Conservation (phyloP, 1,140 invertebrate genomes). For the Arctopsyche grandis region DNA sequence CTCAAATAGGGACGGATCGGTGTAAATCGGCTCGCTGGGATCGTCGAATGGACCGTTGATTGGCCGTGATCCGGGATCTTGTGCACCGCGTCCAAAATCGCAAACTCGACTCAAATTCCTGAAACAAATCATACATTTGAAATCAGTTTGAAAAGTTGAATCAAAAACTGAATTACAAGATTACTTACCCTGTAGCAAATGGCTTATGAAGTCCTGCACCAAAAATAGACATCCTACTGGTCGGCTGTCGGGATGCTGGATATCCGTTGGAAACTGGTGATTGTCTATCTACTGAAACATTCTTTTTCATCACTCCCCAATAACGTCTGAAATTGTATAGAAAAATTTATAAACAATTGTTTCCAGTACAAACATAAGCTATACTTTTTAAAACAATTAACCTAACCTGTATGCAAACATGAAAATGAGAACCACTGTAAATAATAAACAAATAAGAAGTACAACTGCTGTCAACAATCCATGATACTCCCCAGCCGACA, state of each 20-base stretch:
- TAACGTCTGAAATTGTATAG: conserved; percentile 67
- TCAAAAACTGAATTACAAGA: not conserved
- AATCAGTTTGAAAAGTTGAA: not conserved
- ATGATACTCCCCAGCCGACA: conserved; percentile 80
- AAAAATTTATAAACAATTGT: too few relatives aligned
- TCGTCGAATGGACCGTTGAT: conserved; percentile 74
- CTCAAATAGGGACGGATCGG: conserved; percentile 90
- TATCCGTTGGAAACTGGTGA: conserved; percentile 51
- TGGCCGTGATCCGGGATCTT: conserved; percentile 56
- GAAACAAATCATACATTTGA: conserved; percentile 48
- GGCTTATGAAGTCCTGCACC: conserved; percentile 70
- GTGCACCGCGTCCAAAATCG: conserved; percentile 55
- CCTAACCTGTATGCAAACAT: conserved; percentile 75
- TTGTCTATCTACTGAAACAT: conserved; percentile 68
- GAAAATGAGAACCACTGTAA: conserved; percentile 72
- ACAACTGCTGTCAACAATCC: conserved; percentile 78
- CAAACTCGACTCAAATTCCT: conserved; percentile 64
- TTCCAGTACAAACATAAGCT: not conserved
- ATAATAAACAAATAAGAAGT: conserved; percentile 74
- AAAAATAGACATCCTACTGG: conserved; percentile 61
- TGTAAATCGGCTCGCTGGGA: conserved; percentile 92
- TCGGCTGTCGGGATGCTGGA: conserved; percentile 57
- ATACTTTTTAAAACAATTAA: not conserved
- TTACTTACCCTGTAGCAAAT: conserved; percentile 67
- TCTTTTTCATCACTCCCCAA: conserved; percentile 76